Percentiles rank a stretch among this genome's conserved stretches.
Evolutionary conservation across 2,113 vertebrate genomes (phyloP).

Genomic region (Heterochromis multidens): DNA sequence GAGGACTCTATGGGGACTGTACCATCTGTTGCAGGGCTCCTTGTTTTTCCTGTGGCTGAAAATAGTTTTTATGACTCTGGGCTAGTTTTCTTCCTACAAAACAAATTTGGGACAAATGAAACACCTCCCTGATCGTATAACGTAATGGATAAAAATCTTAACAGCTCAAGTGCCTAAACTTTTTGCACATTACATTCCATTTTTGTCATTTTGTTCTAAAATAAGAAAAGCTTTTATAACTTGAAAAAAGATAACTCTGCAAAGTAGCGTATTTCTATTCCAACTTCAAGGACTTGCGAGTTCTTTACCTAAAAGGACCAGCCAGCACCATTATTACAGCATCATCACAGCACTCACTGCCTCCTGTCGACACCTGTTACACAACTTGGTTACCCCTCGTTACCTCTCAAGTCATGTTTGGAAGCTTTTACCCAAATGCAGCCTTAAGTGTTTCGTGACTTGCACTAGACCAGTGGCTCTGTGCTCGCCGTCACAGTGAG

Average conservation of each 20-base stretch:
- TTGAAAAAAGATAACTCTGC: not conserved
- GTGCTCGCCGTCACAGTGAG: not conserved
- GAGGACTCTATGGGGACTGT: not conserved
- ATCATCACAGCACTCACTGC: not conserved
- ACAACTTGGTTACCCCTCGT: not conserved
- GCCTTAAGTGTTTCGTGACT: constrained; percentile 2
- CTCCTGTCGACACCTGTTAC: not conserved
- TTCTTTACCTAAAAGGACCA: not conserved
- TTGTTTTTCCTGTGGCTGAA: not conserved
- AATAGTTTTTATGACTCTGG: not conserved
- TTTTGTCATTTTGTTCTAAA: not conserved
- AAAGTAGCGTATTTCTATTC: not conserved
- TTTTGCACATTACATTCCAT: not conserved
- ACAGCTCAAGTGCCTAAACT: not conserved
- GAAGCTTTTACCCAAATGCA: not conserved
- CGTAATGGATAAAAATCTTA: not conserved
- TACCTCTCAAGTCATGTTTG: not conserved
- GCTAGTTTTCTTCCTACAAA: not conserved
- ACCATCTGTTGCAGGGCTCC: not conserved
- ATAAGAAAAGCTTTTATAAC: not conserved
- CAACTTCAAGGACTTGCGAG: not conserved
- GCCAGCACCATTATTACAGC: not conserved
- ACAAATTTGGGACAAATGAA: not conserved
- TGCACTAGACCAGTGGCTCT: not conserved
- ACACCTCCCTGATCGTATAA: rapidly evolving